A percentile compares a stretch with the other conserved stretches of the same genome.
These are phyloP conservation scores for Mirza zaza DNA, from an alignment of 2,113 vertebrate species.

Conservation along the genomic window DNA sequence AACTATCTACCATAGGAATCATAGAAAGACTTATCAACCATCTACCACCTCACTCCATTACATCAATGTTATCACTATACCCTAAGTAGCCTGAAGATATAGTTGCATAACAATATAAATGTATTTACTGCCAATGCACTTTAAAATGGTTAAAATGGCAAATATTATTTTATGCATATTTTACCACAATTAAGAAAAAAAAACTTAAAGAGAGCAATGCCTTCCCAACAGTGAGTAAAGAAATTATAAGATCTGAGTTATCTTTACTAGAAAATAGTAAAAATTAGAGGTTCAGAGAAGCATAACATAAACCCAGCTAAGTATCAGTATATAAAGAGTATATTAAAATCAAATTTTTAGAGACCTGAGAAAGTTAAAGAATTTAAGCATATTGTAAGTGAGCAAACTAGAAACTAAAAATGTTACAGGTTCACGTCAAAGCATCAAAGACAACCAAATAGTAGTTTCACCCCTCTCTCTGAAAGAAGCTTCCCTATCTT, in stretches of 20 bases:
- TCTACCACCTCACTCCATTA: background rate
- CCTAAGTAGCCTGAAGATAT: background rate
- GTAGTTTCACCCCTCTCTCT: background rate
- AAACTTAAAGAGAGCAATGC: background rate
- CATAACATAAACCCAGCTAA: background rate
- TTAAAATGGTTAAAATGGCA: too few species aligned
- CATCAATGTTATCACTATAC: background rate
- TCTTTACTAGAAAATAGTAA: background rate
- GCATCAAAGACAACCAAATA: background rate
- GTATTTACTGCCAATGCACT: background rate
- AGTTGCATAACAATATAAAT: background rate
- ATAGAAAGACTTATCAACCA: background rate
- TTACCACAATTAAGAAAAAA: background rate
- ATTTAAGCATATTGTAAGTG: background rate
- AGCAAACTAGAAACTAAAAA: background rate
- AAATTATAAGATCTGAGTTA: background rate
- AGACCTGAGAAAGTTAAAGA: background rate
- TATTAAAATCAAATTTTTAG: background rate
- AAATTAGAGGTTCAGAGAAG: background rate
- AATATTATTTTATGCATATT: too few species aligned
- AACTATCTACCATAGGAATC: background rate
- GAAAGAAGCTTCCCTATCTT: background rate
- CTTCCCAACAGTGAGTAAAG: background rate
- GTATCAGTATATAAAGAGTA: background rate
- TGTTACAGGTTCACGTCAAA: background rate